These are phyloP conservation scores for Sebastes nivosus DNA, from an alignment of 2,797 vertebrate genomes.

Conservation along the genomic window DNA sequence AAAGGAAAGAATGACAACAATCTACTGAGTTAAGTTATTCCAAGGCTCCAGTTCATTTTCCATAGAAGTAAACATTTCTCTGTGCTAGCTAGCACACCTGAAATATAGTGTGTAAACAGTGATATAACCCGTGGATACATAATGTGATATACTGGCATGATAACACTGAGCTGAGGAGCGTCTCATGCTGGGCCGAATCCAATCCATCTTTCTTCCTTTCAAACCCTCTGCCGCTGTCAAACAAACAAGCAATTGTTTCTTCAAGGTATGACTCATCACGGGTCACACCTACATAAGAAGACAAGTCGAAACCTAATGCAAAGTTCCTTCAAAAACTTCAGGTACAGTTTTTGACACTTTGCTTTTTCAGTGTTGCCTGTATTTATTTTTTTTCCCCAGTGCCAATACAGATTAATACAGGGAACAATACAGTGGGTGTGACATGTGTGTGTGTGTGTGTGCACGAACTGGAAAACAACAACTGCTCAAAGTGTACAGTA, in stretches of 20 bases:
- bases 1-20: not conserved
- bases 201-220: conserved; percentile 33
- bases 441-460: not conserved
- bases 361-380: conserved; percentile 5
- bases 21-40: not conserved
- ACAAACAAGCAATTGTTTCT: conserved; percentile 71
- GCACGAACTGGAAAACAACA: conserved; percentile 34
- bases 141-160: not conserved
- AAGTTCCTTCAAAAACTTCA: conserved; percentile 28
- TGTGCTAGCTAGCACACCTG: not conserved
- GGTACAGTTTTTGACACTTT: conserved; percentile 8
- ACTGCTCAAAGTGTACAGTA: conserved; percentile 37
- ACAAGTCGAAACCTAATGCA: conserved; percentile 37
- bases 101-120: conserved; percentile 3
- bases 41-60: not conserved
- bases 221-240: conserved; percentile 41
- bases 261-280: conserved; percentile 65
- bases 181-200: conserved; percentile 7
- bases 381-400: not conserved
- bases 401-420: conserved; percentile 27
- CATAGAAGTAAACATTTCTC: not conserved
- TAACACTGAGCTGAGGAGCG: conserved; percentile 14
- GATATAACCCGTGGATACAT: not conserved
- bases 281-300: conserved; percentile 42
- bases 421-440: conserved; percentile 41